phyloP scores from a whole-genome alignment of 2,797 vertebrate species.

The Erpetoichthys calabaricus region DNA sequence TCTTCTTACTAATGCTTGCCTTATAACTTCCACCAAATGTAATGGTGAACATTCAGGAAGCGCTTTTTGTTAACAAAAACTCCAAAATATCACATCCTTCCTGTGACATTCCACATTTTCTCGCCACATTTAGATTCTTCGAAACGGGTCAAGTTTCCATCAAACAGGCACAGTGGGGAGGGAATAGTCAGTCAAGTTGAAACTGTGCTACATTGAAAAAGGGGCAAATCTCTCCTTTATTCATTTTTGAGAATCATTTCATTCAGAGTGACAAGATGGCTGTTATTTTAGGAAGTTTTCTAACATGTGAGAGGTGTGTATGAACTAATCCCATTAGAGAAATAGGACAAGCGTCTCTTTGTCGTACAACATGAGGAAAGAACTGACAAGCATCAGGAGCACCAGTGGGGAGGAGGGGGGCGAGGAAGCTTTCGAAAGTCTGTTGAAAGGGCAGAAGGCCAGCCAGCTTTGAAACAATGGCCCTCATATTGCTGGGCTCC shows the following conservation, averaged over 20 bases:
- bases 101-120: conserved; percentile 29
- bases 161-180: too few species aligned
- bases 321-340: conserved; percentile 33
- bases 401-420: not conserved
- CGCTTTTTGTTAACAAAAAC: conserved; percentile 30
- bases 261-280: not conserved
- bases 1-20: too few species aligned
- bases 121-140: conserved; percentile 24
- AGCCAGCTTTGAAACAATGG: conserved; percentile 5
- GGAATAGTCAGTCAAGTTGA: too few species aligned
- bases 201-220: too few species aligned
- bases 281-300: conserved; percentile 15
- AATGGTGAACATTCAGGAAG: conserved; percentile 36
- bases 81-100: conserved; percentile 45
- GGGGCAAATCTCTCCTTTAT: not conserved
- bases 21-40: too few species aligned
- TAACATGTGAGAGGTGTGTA: conserved; percentile 17
- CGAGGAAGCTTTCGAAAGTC: conserved; percentile 2
- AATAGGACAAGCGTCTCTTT: conserved; percentile 39
- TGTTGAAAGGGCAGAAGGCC: not conserved
- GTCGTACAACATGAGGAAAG: conserved; percentile 18
- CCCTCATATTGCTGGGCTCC: not conserved
- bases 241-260: not conserved
- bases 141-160: not conserved
- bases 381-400: conserved; percentile 11